Base-by-base conservation (phyloP, 2,888 invertebrate species). In the Polymixis flavicincta region DNA sequence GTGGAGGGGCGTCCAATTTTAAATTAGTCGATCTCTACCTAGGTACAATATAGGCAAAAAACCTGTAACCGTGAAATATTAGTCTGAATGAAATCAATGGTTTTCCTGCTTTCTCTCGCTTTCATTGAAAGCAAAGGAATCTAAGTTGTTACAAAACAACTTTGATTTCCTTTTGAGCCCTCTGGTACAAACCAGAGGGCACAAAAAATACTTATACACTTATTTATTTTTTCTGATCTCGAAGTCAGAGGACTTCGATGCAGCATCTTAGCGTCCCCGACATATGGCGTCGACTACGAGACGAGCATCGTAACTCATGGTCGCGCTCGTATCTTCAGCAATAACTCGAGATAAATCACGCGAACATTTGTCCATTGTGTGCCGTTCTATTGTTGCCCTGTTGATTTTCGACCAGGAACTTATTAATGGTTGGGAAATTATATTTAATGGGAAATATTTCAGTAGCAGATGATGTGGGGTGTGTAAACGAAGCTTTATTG, bases 301-400 rank as follows among this genome's bases (percentile, higher is more conserved):
- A 91, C 88, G 89, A 88, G 92, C 89, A 87, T 87, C 91, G 87
- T 92, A 91, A 92, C 88, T 92, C 90, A 92, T 78, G 79, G 83
- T 77, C 76, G 81, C 75, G 85, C 80, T 78, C 84, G 79, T 76
- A 88, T 86, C 86, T 83, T 82, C 74, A 76, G 85, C 86, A 88
- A 90, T 90, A 90, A 87, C 87, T 87, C 71, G 32, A 80, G 82
- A 88, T 87, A 86, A 87, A 87, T 87, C 89, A 85, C 82, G 72
- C 80, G 80, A 80, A 77, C 71, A 79, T 79, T 72, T 63, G 67
- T 74, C 84, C 78, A 82, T 89, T 87, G 88, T 89, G 83, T 45
- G 63, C 60, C 60, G 69, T 67, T 65, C 88, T 74, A 86, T 87
- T 85, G 88, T 88, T 83, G 82, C 82, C 69, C 83, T 82, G 85